Percentiles rank a stretch among this genome's conserved stretches.
Conservation (phyloP, 2,797 vertebrate species). For the Muraenolepis orangiensis region DNA sequence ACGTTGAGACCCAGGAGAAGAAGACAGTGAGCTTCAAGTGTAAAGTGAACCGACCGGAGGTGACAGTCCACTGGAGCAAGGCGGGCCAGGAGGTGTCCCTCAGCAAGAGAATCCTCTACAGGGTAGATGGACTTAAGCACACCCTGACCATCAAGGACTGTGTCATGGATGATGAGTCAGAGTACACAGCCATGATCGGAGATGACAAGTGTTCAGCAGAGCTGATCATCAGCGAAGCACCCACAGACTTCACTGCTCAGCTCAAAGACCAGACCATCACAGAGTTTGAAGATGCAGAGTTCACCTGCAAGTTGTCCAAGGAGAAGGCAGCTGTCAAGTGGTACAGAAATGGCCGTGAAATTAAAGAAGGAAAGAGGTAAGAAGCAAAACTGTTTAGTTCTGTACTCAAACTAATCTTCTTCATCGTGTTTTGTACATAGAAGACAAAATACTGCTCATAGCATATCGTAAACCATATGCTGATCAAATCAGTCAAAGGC, state of each 20-base stretch:
- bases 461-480: neutral
- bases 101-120: slow-evolving; percentile 85
- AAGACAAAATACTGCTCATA: neutral
- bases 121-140: slow-evolving; percentile 90
- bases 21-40: slow-evolving; percentile 90
- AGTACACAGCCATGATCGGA: slow-evolving; percentile 87
- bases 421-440: neutral
- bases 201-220: slow-evolving; percentile 90
- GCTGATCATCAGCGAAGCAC: slow-evolving; percentile 94
- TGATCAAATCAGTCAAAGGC: neutral
- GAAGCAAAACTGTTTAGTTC: neutral
- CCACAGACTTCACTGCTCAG: slow-evolving; percentile 88
- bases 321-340: slow-evolving; percentile 91
- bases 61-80: slow-evolving; percentile 90
- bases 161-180: slow-evolving; percentile 89
- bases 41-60: slow-evolving; percentile 93
- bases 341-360: slow-evolving; percentile 94
- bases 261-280: slow-evolving; percentile 93
- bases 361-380: slow-evolving; percentile 91
- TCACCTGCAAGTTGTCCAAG: slow-evolving; percentile 90
- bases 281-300: slow-evolving; percentile 95
- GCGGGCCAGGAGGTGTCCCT: slow-evolving; percentile 87
- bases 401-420: neutral
- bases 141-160: slow-evolving; percentile 93
- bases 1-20: slow-evolving; percentile 96